These are phyloP conservation scores for Folsomia manolachei DNA, from an alignment of 2,888 invertebrate genomes.

Conservation along the genomic window DNA sequence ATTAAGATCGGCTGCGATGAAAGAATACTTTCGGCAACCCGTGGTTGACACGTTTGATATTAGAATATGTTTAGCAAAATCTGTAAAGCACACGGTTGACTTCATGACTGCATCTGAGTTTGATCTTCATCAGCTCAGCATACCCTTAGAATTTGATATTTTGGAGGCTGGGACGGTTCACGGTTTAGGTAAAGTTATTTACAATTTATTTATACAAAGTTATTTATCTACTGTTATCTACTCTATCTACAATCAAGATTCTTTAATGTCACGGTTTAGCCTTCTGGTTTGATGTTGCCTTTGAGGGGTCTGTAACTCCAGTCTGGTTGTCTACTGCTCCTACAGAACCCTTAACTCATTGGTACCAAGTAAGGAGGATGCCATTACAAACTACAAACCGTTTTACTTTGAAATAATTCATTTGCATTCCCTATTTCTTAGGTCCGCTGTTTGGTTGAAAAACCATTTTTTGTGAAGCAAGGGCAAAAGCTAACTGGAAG, in stretches of 20 bases:
- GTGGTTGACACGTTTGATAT: constrained; percentile 98
- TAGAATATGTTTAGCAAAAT: constrained; percentile 92
- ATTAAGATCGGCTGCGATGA: constrained; percentile 86
- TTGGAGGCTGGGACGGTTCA: constrained; percentile 85
- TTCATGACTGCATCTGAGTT: constrained; percentile 88
- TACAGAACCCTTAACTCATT: constrained; percentile 95
- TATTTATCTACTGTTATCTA: too few relatives aligned
- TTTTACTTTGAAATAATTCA: too few relatives aligned
- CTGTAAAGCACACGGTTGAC: constrained; percentile 87
- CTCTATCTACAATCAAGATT: too few relatives aligned
- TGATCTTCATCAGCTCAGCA: constrained; percentile 91
- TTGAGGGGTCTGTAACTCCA: constrained; percentile 82
- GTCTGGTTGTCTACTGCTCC: constrained; percentile 98
- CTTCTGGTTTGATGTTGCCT: constrained; percentile 99
- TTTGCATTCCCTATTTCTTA: too few relatives aligned
- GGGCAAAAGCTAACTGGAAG: constrained; percentile 86
- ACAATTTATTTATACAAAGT: too few relatives aligned
- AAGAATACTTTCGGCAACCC: constrained; percentile 96
- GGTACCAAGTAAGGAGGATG: constrained; percentile 79
- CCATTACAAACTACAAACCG: too few relatives aligned
- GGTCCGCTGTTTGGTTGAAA: constrained; percentile 89
- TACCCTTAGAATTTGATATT: constrained; percentile 89
- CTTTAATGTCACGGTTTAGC: too few relatives aligned
- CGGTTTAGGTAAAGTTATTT: too few relatives aligned
- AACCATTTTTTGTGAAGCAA: constrained; percentile 89